Conservation (phyloP, 2,888 invertebrate species). For the Aplocera efformata region DNA sequence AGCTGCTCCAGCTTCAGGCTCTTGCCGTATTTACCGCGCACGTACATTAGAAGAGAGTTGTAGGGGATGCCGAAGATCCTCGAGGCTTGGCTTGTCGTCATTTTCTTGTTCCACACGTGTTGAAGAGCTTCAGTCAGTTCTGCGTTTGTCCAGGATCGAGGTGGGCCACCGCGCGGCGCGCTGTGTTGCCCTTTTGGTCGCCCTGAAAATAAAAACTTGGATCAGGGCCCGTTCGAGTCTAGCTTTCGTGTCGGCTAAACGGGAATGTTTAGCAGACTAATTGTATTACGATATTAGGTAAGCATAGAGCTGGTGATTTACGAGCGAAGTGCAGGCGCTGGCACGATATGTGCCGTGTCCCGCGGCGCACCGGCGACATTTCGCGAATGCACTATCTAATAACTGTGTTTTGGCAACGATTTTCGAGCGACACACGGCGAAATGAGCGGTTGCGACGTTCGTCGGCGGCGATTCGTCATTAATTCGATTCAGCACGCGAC, state of each 20-base stretch:
- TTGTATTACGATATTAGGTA: conserved; percentile 50
- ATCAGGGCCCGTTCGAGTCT: conserved; percentile 19
- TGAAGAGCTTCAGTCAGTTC: conserved; percentile 94
- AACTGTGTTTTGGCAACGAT: conserved; percentile 67
- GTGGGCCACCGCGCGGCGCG: conserved; percentile 93
- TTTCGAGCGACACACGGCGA: conserved; percentile 40
- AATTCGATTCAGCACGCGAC: conserved; percentile 74
- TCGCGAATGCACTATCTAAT: conserved; percentile 74
- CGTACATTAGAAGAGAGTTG: conserved; percentile 95
- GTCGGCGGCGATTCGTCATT: conserved; percentile 68
- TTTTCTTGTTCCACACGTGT: conserved; percentile 97
- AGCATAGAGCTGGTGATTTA: conserved; percentile 58
- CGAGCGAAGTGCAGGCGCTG: conserved; percentile 50
- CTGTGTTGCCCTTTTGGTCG: conserved; percentile 95
- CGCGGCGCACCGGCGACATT: conserved; percentile 48
- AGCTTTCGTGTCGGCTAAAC: conserved; percentile 41
- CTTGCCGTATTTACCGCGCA: conserved; percentile 95
- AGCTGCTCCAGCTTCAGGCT: conserved; percentile 93
- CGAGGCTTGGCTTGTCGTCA: conserved; percentile 96
- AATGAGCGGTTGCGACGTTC: conserved; percentile 74
- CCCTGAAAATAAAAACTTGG: conserved; percentile 68
- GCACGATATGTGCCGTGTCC: conserved; percentile 73
- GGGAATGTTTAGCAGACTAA: conserved; percentile 56
- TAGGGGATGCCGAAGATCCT: conserved; percentile 96
- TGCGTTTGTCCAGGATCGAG: conserved; percentile 95